A percentile compares a stretch with the other conserved stretches of the same genome.
Evolutionary conservation across 2,113 vertebrate genomes (phyloP).

Genomic region (Zosterops hypoxanthus): DNA sequence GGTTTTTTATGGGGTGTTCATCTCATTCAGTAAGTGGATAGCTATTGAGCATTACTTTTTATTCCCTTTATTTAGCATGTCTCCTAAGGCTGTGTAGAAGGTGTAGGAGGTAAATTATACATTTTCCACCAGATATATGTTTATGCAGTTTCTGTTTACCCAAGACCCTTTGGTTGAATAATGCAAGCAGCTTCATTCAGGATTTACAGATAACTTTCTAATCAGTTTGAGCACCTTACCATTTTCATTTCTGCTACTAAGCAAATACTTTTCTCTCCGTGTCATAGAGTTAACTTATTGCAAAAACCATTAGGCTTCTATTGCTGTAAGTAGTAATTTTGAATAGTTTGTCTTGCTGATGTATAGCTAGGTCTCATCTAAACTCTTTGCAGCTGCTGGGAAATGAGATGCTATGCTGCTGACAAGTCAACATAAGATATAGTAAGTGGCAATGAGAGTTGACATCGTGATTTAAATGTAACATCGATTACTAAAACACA

Average conservation of each 20-base stretch:
- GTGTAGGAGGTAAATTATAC: not conserved
- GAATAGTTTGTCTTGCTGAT: not conserved
- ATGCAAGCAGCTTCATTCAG: not conserved
- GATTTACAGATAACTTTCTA: not conserved
- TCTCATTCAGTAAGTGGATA: not conserved
- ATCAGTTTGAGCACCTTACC: not conserved
- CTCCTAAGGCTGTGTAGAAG: not conserved
- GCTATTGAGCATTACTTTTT: not conserved
- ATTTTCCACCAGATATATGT: not conserved
- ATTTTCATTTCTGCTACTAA: not conserved
- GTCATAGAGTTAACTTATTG: not conserved
- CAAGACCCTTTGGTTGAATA: not conserved
- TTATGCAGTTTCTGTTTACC: not conserved
- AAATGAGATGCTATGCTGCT: not conserved
- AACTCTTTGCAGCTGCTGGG: slow-evolving; percentile 18
- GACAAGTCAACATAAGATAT: slow-evolving; percentile 16
- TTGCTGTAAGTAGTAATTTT: slow-evolving; percentile 9
- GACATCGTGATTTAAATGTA: slow-evolving; percentile 3
- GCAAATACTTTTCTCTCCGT: not conserved
- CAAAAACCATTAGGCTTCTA: slow-evolving; percentile 20
- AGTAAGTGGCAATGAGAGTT: not conserved
- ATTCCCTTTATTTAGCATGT: not conserved
- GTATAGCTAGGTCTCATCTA: not conserved
- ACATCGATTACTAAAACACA: not conserved
- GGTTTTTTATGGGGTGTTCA: not conserved